Base-by-base conservation (phyloP, 2,113 vertebrate species). In the Prunella himalayana region DNA sequence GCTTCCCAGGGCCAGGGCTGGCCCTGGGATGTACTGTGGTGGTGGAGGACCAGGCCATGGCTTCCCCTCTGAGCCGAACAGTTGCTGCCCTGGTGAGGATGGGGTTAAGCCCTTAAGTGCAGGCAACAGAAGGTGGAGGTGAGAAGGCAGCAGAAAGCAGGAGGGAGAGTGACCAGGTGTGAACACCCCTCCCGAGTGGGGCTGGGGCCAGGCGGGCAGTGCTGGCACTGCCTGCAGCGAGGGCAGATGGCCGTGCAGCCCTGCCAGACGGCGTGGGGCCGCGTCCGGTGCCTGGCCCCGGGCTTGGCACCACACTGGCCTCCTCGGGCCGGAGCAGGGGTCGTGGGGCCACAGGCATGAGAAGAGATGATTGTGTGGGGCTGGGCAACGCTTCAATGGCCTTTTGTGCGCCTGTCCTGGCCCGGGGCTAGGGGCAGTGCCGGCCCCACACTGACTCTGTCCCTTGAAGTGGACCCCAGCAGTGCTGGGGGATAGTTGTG, bases 331-430 rank as follows among this genome's bases (percentile, higher is more conserved):
- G 0, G 69, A 91, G 72, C 71, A 0, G 10, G 77, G 91, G 77
- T 92, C 44, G 35, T 51, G 77, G 78, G 80, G 71, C 83, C 8
- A 3, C 3, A 2, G 70, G 22, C 10, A 3, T 59, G 54, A 97
- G 96, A 97, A 94, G 92, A 76, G 53, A 13, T 20, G 15, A 97
- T 97, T 96, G 96, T 96, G 57, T 20, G 25, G 65, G 76, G 72
- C 59, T 90, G 56, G 33, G 31, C 45, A 53, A 44, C 0, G 0
- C 53, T 72, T 97, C 95, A 97, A 79, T 96, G 83, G 92, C 49
- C 22, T 92, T 96, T 96, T 97, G 96, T 97, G 73, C 0, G 4
- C 35, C 56, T 33, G 8, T 47, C 19, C 63, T 78, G 54, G 87
- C 87, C 90, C 0, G 6, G 27, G 87, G 70, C 79, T 87, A 54